Percentiles rank a stretch among this genome's conserved stretches.
Evolutionary conservation across 1,140 invertebrate species (phyloP).

Genomic region (Zaprionus capensis): DNA sequence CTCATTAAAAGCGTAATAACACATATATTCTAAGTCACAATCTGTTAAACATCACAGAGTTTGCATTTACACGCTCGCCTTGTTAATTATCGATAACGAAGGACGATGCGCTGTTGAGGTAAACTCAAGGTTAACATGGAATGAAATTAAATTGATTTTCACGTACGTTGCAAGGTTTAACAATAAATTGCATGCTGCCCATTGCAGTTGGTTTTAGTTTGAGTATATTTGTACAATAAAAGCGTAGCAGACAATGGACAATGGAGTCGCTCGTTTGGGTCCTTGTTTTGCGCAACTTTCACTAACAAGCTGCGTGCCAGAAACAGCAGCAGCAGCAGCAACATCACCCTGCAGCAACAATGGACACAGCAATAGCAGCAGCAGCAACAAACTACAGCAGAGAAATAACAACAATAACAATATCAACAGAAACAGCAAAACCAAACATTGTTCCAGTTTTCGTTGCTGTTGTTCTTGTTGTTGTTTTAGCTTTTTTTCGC

Average conservation of each 20-base stretch:
- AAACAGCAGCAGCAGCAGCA: constrained; percentile 30
- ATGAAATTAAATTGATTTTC: neutral
- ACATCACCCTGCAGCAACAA: constrained; percentile 16
- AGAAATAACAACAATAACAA: constrained; percentile 27
- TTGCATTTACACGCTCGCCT: too few relatives aligned
- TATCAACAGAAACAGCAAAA: constrained; percentile 17
- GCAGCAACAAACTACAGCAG: neutral
- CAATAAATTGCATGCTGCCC: neutral
- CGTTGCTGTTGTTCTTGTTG: constrained; percentile 14
- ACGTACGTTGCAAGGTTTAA: neutral
- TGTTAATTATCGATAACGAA: neutral
- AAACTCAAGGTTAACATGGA: constrained; percentile 1
- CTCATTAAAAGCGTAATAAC: too few relatives aligned
- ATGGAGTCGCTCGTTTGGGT: constrained; percentile 30
- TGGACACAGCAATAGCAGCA: constrained; percentile 8
- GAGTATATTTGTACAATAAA: constrained; percentile 22
- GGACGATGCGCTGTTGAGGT: neutral
- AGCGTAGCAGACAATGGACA: constrained; percentile 36
- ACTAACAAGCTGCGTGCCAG: constrained; percentile 56
- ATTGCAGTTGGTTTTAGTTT: constrained; percentile 11
- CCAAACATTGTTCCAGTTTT: constrained; percentile 48
- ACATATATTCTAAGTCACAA: too few relatives aligned
- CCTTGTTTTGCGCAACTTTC: constrained; percentile 53
- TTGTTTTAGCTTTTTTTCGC: constrained; percentile 31
- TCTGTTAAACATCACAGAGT: too few relatives aligned